Evolutionary conservation across 2,113 vertebrate species (phyloP), one percentile per base, ranked within the genome.

Genomic region (Xyrauchen texanus): DNA sequence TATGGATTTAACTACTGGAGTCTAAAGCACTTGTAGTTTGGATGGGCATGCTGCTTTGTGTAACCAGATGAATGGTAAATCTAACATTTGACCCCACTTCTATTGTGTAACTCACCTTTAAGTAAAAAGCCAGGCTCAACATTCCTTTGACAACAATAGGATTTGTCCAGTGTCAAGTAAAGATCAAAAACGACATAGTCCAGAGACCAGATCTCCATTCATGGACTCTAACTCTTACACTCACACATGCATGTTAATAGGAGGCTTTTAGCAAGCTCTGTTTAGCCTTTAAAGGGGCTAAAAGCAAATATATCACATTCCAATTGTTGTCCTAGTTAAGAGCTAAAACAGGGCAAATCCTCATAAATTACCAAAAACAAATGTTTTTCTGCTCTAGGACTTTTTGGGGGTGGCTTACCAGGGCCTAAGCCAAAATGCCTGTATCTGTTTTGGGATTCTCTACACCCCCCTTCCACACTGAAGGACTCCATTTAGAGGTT

Each of bases 241-340:
- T 13, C 47, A 57, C 71, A 79, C 71, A 3, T 79, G 57, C 60
- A 76, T 84, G 86, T 61, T 81, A 82, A 88, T 84, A 86, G 80
- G 82, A 84, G 85, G 84, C 86, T 84, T 84, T 87, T 78, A 85
- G 21, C 46, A 60, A 49, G 58, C 60, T 4, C 8, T 21, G 52
- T 49, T 55, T 16, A 45, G 34, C 81, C 78, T 85, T 75, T 68
- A 57, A 74, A 65, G 55, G 77, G 49, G 51, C 68, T 49, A 76
- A 89, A 88, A 80, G 87, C 52, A 2, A 55, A 76, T 49, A 81
- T 77, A 75, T 84, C 83, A 78, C 9, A 6, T 91, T 68, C 44
- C 9, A 58, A 70, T 71, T 80, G 72, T 74, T 82, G 81, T 80
- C 51, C 65, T 47, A 46, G 58, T n/a, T 53, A 47, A 75, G 9